phyloP scores from a whole-genome alignment of 2,888 invertebrate species.

The Drosophila mimica region DNA sequence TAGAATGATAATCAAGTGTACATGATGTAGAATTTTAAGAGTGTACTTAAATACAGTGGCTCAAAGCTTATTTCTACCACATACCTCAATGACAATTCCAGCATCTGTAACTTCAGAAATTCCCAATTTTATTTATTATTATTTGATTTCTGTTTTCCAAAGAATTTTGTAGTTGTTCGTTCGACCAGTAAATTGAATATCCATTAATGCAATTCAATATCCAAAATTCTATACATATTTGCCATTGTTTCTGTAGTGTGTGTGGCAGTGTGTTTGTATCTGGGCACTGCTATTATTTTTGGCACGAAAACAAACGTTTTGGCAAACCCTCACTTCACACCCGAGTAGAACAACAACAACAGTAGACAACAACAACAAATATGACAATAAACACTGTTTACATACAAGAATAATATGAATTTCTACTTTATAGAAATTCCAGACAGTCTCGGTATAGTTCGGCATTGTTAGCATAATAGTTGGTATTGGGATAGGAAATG shows the following conservation, averaged over 20 bases:
- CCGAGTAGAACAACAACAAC: slow-evolving; percentile 9
- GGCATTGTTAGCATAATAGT: slow-evolving; percentile 41
- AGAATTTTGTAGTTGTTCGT: slow-evolving; percentile 11
- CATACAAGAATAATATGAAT: slow-evolving; percentile 32
- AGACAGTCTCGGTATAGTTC: slow-evolving; percentile 49
- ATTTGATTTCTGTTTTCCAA: slow-evolving; percentile 5
- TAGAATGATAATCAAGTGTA: background rate
- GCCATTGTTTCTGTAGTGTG: slow-evolving; percentile 44
- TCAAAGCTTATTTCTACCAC: no score
- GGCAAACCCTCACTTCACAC: slow-evolving; percentile 26
- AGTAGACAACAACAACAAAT: background rate
- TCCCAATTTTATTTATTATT: background rate
- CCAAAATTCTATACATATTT: slow-evolving; percentile 46
- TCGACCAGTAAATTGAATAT: slow-evolving; percentile 30
- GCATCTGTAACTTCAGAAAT: background rate
- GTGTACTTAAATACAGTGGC: no score
- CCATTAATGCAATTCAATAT: slow-evolving; percentile 66
- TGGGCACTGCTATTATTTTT: slow-evolving; percentile 57
- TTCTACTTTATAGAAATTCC: slow-evolving; percentile 62
- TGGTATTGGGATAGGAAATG: slow-evolving; percentile 42
- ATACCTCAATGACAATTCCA: background rate
- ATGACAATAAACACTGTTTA: background rate
- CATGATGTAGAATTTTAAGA: background rate
- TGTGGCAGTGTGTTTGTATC: slow-evolving; percentile 16
- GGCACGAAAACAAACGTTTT: slow-evolving; percentile 58